Evolutionary conservation across 2,113 vertebrate species (phyloP).

Genomic region (Elephas maximus): DNA sequence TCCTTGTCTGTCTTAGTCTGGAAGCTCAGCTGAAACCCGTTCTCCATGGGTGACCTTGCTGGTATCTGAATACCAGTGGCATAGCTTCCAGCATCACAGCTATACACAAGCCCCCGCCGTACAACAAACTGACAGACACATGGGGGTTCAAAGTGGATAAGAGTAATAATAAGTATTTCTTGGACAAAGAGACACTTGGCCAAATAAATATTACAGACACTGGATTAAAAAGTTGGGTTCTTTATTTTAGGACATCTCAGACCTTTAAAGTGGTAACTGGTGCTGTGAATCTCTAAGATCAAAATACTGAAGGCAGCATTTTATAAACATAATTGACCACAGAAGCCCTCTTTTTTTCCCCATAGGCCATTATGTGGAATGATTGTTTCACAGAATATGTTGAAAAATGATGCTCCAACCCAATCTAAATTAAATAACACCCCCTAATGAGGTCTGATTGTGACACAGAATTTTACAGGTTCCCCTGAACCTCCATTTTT

Average conservation of each 20-base stretch:
- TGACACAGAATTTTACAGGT: background rate
- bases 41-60: too few relatives aligned
- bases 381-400: background rate
- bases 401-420: background rate
- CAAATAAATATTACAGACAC: background rate
- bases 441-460: background rate
- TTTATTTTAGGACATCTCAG: background rate
- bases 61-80: too few relatives aligned
- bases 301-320: background rate
- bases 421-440: background rate
- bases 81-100: too few relatives aligned
- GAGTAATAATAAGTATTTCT: background rate
- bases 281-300: background rate
- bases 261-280: background rate
- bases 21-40: too few relatives aligned
- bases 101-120: too few relatives aligned
- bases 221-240: background rate
- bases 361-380: background rate
- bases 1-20: too few relatives aligned
- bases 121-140: too few relatives aligned
- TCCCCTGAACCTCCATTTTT: background rate
- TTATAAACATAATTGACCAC: background rate
- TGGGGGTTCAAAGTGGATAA: background rate
- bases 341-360: background rate
- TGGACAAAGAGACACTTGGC: background rate